Conservation (phyloP, 1,140 invertebrate species). For the Chironomus striatipennis region DNA sequence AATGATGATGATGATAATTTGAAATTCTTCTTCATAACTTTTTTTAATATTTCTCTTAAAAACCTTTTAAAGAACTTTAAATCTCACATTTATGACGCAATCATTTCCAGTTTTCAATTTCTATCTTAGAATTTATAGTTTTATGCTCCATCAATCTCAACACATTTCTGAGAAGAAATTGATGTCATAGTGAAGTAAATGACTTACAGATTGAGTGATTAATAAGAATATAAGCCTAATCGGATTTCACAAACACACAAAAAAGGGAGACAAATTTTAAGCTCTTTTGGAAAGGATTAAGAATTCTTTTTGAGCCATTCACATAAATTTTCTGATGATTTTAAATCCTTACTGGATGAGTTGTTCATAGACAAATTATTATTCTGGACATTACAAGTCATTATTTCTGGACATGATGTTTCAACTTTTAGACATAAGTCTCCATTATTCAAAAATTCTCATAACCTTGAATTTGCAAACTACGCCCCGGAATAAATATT, state of each 20-base stretch:
- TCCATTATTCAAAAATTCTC: too few relatives aligned
- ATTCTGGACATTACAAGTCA: not conserved
- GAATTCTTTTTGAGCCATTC: not conserved
- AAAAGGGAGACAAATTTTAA: not conserved
- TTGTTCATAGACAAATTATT: not conserved
- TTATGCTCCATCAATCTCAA: not conserved
- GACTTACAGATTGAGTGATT: not conserved
- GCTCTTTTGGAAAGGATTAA: not conserved
- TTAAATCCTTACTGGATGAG: not conserved
- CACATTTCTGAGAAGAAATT: not conserved
- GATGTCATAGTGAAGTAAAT: not conserved
- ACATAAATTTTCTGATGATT: not conserved
- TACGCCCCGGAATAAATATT: not conserved
- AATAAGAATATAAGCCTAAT: constrained; percentile 1
- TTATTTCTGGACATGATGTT: not conserved
- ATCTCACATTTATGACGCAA: not conserved
- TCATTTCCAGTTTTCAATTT: not conserved
- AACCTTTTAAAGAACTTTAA: not conserved
- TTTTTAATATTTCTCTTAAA: not conserved
- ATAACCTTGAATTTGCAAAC: not conserved
- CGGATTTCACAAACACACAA: not conserved
- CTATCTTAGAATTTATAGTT: not conserved
- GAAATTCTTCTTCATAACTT: not conserved
- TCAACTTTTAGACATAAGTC: too few relatives aligned
- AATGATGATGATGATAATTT: not conserved